phyloP scores from a whole-genome alignment of 2,797 vertebrate genomes.

The Clamator glandarius region DNA sequence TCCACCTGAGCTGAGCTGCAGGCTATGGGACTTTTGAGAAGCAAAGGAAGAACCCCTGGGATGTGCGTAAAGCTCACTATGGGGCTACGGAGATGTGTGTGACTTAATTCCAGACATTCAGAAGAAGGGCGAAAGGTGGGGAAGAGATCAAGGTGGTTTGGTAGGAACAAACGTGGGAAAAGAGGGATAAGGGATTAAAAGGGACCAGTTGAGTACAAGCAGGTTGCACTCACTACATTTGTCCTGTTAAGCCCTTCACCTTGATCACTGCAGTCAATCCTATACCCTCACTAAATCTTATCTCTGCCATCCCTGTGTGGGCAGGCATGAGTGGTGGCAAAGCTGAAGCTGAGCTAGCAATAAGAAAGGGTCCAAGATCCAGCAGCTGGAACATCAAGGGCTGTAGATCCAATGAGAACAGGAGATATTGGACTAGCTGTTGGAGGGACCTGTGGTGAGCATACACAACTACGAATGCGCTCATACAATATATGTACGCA shows the following conservation, averaged over 20 bases:
- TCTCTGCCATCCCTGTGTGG: background rate
- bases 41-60: background rate
- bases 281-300: background rate
- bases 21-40: background rate
- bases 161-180: background rate
- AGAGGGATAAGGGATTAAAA: background rate
- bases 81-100: background rate
- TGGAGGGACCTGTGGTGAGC: background rate
- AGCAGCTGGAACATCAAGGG: background rate
- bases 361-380: background rate
- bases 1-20: background rate
- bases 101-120: background rate
- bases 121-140: background rate
- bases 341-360: background rate
- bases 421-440: background rate
- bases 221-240: background rate
- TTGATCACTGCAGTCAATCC: background rate
- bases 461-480: background rate
- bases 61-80: background rate
- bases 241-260: background rate
- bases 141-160: background rate
- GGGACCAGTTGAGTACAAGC: background rate
- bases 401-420: accelerated
- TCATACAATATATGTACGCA: background rate
- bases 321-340: background rate